Conservation (phyloP, 2,113 vertebrate species). For the Syngnathoides biaculeatus region DNA sequence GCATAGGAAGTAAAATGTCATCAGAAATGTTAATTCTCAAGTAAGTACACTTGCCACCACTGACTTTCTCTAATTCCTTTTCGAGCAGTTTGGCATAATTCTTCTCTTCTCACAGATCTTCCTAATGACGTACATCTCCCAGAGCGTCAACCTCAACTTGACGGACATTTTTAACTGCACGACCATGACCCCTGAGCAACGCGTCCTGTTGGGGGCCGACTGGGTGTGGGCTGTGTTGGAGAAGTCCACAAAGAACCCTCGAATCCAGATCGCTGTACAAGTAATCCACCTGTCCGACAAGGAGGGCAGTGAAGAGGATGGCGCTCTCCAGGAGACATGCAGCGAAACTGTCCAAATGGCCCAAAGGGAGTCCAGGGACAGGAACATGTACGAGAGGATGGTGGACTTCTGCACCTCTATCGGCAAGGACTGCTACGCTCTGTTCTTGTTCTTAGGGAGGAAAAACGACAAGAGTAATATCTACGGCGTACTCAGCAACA, state of each 20-base stretch:
- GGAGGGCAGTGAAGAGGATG: constrained; percentile 4
- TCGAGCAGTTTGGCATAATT: not conserved
- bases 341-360: constrained; percentile 57
- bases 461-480: constrained; percentile 61
- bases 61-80: not conserved
- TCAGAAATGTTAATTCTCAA: no score
- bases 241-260: constrained; percentile 60
- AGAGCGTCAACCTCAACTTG: constrained; percentile 59
- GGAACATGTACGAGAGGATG: constrained; percentile 57
- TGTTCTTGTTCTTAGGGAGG: constrained; percentile 72
- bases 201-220: constrained; percentile 69
- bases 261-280: constrained; percentile 69
- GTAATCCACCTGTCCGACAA: constrained; percentile 54
- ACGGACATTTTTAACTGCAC: constrained; percentile 68
- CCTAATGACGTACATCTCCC: constrained; percentile 72
- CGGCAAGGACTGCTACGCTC: constrained; percentile 73
- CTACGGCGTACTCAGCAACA: constrained; percentile 74
- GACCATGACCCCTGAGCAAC: constrained; percentile 67
- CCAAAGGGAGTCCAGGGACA: constrained; percentile 46
- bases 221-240: constrained; percentile 75
- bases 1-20: no score
- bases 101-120: constrained; percentile 56
- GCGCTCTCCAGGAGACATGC: not conserved
- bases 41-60: no score
- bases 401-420: constrained; percentile 71